Percentiles rank a stretch among this genome's conserved stretches.
Conservation (phyloP, 2,888 invertebrate species). For the Archaeoteleia sp. region DNA sequence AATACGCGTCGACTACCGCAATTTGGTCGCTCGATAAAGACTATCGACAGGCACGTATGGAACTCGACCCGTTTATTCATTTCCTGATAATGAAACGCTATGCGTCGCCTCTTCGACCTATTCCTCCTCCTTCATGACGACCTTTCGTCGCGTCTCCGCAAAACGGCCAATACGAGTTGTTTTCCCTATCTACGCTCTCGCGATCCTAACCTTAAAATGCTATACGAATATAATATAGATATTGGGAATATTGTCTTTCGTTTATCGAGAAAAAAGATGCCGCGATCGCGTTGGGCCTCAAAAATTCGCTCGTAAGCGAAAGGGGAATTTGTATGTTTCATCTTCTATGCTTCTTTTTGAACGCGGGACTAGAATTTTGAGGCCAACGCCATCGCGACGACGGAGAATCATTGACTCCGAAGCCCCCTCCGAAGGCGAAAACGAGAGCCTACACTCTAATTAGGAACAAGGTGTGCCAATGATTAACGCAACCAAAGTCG, state of each 20-base stretch:
- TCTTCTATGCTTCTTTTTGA: background rate
- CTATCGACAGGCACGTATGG: constrained; percentile 54
- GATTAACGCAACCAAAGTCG: constrained; percentile 12
- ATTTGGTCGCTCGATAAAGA: constrained; percentile 36
- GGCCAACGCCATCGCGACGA: constrained; percentile 26
- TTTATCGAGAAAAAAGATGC: constrained; percentile 65
- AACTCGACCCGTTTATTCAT: constrained; percentile 25
- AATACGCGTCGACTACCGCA: constrained; percentile 22
- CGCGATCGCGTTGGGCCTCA: constrained; percentile 28
- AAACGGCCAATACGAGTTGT: constrained; percentile 17
- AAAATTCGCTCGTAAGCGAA: constrained; percentile 35
- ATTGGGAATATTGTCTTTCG: constrained; percentile 71
- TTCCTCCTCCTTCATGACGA: background rate
- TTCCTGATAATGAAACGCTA: background rate
- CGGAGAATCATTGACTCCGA: constrained; percentile 22
- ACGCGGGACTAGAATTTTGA: constrained; percentile 46
- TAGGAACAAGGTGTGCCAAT: constrained; percentile 41
- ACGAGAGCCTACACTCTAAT: constrained; percentile 24
- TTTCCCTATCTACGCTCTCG: constrained; percentile 47
- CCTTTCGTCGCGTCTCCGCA: constrained; percentile 8
- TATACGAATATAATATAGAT: constrained; percentile 51
- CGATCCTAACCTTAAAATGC: constrained; percentile 49
- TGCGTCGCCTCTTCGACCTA: background rate
- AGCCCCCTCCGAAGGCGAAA: constrained; percentile 21
- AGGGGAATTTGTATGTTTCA: background rate